A percentile compares a stretch with the other conserved stretches of the same genome.
phyloP scores from a whole-genome alignment of 2,113 vertebrate genomes.

The Phyllostomus discolor region DNA sequence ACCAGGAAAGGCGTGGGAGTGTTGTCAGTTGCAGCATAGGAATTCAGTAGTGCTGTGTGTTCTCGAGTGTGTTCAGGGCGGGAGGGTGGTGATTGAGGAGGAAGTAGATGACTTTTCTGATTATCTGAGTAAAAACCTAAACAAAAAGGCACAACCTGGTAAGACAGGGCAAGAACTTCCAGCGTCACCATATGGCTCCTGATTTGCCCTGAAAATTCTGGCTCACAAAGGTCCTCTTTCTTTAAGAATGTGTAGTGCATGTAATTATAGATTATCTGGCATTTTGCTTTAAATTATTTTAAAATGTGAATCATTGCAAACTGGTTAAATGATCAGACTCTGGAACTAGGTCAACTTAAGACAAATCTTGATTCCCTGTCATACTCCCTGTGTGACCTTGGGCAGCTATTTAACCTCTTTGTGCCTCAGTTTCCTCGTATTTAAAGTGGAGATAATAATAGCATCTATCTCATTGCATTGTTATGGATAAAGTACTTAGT shows the following conservation, averaged over 20 bases:
- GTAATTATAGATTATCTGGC: not conserved
- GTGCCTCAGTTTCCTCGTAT: not conserved
- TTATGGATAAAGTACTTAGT: not conserved
- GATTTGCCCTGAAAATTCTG: not conserved
- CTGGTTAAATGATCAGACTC: not conserved
- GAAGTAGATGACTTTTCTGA: constrained; percentile 11
- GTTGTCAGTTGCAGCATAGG: not conserved
- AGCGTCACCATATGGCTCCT: not conserved
- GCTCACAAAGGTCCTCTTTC: not conserved
- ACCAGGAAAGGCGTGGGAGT: not conserved
- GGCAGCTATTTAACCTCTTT: not conserved
- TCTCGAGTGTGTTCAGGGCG: not conserved
- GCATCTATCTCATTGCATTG: not conserved
- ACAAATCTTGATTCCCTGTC: not conserved
- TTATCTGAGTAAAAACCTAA: not conserved
- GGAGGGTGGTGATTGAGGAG: not conserved
- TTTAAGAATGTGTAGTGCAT: not conserved
- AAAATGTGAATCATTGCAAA: not conserved
- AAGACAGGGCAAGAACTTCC: not conserved
- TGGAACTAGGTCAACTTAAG: not conserved
- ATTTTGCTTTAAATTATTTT: constrained; percentile 1
- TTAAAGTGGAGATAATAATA: not conserved
- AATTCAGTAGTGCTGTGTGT: not conserved
- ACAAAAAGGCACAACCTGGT: not conserved
- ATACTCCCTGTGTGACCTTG: not conserved